Conservation (phyloP, 2,113 vertebrate genomes). For the Dendropsophus ebraccatus region DNA sequence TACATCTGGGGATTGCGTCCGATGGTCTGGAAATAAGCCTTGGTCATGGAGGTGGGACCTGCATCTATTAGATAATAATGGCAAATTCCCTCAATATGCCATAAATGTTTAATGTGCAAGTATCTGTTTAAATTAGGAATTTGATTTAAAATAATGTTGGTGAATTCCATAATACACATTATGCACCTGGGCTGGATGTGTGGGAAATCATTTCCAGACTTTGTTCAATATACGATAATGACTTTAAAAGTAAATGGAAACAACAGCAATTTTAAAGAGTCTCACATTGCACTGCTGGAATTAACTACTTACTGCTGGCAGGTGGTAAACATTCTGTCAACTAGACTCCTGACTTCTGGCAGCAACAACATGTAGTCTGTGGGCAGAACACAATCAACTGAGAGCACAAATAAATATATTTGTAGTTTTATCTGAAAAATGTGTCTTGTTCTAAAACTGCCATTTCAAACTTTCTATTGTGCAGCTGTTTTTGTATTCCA, state of each 20-base stretch:
- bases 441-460: background rate
- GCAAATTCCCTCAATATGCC: too few species aligned
- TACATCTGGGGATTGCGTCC: too few species aligned
- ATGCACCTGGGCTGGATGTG: background rate
- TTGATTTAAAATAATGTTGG: background rate
- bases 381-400: conserved; percentile 27
- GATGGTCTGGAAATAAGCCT: too few species aligned
- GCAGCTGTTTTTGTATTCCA: background rate
- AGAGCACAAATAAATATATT: conserved; percentile 6
- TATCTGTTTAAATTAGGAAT: background rate
- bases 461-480: background rate
- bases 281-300: conserved; percentile 32
- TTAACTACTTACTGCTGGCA: conserved; percentile 44
- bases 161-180: background rate
- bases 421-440: conserved; percentile 11
- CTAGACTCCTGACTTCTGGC: conserved; percentile 29
- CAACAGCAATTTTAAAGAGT: conserved; percentile 42
- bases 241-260: conserved; percentile 34
- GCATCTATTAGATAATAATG: too few species aligned
- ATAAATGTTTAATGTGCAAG: too few species aligned
- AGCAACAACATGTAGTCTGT: conserved; percentile 32
- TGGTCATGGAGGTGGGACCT: too few species aligned
- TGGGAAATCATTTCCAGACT: conserved; percentile 24
- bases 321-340: conserved; percentile 39
- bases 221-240: conserved; percentile 47